These are phyloP conservation scores for Archivesica marissinica DNA, from an alignment of 1,140 invertebrate species.

Conservation along the genomic window DNA sequence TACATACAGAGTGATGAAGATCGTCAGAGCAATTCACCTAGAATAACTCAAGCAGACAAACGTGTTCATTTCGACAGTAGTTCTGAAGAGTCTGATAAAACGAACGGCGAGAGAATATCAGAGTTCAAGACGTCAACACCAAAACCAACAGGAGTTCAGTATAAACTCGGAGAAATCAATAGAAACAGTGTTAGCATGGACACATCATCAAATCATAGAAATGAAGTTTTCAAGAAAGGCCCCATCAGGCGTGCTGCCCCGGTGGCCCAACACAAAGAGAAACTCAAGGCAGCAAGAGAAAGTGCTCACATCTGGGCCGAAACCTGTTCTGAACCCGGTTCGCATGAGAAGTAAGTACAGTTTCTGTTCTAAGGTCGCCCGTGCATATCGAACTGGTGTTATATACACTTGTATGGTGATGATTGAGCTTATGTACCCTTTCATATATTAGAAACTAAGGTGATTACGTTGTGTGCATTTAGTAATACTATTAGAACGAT, in stretches of 20 bases:
- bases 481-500: too few species aligned
- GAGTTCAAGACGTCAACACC: not conserved
- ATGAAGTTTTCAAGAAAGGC: not conserved
- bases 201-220: not conserved
- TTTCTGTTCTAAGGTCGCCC: too few species aligned
- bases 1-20: not conserved
- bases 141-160: not conserved
- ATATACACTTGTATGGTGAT: too few species aligned
- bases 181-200: not conserved
- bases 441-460: too few species aligned
- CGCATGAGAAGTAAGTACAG: conserved; percentile 2
- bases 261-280: not conserved
- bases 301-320: conserved; percentile 47
- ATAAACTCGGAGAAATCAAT: not conserved
- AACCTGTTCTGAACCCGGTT: conserved; percentile 53
- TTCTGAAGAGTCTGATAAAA: conserved; percentile 27
- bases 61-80: conserved; percentile 49
- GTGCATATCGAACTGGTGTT: too few species aligned
- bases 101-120: not conserved
- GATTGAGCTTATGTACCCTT: too few species aligned
- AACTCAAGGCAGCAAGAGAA: conserved; percentile 9
- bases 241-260: not conserved
- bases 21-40: not conserved
- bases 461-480: too few species aligned
- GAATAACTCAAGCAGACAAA: not conserved